Evolutionary conservation across 1,140 invertebrate species (phyloP).

Genomic region (Augochlora pura): DNA sequence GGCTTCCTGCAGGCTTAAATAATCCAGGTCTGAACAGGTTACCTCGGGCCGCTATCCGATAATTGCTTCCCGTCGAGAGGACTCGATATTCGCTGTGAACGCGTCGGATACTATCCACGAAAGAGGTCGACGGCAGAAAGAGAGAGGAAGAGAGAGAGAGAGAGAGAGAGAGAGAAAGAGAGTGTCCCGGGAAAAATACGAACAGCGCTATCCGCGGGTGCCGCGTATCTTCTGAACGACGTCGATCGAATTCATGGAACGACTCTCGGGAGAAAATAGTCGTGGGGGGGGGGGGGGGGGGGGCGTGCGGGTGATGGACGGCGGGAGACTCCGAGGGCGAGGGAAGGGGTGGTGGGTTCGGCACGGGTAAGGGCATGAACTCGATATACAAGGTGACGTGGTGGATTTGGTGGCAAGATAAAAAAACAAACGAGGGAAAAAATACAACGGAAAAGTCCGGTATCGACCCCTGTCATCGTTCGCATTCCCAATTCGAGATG

Average conservation of each 20-base stretch:
- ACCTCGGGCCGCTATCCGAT: background rate
- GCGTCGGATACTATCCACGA: constrained; percentile 14
- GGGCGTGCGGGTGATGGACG: too few relatives aligned
- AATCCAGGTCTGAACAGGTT: too few relatives aligned
- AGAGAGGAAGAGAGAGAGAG: too few relatives aligned
- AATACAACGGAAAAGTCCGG: background rate
- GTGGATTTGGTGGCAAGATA: background rate
- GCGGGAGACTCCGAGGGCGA: too few relatives aligned
- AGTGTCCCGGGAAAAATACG: constrained; percentile 46
- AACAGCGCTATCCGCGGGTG: constrained; percentile 35
- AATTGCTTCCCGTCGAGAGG: constrained; percentile 42
- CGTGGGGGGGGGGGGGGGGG: constrained; percentile 1
- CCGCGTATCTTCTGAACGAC: constrained; percentile 19
- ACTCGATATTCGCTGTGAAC: constrained; percentile 39
- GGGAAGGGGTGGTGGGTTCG: too few relatives aligned
- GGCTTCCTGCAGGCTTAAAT: too few relatives aligned
- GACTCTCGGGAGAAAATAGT: constrained; percentile 44
- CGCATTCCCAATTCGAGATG: background rate
- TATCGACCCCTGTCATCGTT: constrained; percentile 3
- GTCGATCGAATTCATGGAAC: constrained; percentile 52
- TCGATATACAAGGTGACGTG: constrained; percentile 12
- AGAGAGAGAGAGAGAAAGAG: too few relatives aligned
- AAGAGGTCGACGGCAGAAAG: constrained; percentile 15
- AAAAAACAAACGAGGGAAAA: background rate
- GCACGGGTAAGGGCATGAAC: background rate